phyloP scores from a whole-genome alignment of 1,140 invertebrate species.

The Cotesia chilonis region DNA sequence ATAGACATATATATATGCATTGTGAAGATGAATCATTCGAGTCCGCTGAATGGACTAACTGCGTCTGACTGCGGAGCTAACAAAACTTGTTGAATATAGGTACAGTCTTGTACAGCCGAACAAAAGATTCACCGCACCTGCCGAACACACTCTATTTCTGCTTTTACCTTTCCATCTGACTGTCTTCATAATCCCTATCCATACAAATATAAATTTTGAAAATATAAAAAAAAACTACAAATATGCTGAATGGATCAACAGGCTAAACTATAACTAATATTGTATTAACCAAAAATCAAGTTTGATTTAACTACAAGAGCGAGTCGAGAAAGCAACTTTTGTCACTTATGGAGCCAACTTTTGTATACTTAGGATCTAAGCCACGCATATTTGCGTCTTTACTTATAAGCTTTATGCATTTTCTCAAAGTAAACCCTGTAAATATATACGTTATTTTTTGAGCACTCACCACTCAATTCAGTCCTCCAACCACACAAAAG shows the following conservation, averaged over 20 bases:
- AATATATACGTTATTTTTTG: neutral
- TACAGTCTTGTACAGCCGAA: neutral
- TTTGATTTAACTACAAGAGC: too few relatives aligned
- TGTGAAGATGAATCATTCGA: conserved; percentile 9
- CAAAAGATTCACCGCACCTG: conserved; percentile 18
- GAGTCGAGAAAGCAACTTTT: conserved; percentile 7
- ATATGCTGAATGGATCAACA: neutral
- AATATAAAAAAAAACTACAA: neutral
- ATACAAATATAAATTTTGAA: neutral
- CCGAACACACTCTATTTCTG: neutral
- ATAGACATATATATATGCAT: neutral
- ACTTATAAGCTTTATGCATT: conserved; percentile 19
- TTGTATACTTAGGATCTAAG: conserved; percentile 25
- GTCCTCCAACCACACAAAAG: neutral
- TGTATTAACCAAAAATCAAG: too few relatives aligned
- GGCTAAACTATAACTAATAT: too few relatives aligned
- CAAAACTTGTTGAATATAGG: conserved; percentile 4
- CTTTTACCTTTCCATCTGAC: neutral
- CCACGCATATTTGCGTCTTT: conserved; percentile 14
- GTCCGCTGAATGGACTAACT: conserved; percentile 14
- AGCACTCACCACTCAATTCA: conserved; percentile 3
- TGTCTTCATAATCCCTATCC: neutral
- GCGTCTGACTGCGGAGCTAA: neutral
- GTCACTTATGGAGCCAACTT: conserved; percentile 12
- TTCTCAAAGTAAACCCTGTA: conserved; percentile 1